Evolutionary conservation across 1,140 invertebrate species (phyloP).

Genomic region (Gonatopus flavifemur): DNA sequence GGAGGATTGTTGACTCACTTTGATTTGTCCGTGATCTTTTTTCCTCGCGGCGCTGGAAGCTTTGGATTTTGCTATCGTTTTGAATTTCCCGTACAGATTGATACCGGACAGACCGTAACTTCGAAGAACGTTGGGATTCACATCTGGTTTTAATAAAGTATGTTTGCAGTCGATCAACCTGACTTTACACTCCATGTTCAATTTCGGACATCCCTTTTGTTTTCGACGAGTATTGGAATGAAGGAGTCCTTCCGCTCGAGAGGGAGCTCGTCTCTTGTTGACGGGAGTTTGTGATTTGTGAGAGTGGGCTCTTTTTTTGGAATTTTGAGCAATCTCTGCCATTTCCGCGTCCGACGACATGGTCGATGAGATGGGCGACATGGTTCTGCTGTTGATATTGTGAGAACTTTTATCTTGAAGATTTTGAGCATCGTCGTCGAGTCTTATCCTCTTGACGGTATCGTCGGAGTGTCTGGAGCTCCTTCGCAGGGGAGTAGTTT

Average conservation of each 20-base stretch:
- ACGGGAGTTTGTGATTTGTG: not conserved
- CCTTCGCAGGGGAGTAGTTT: constrained; percentile 5
- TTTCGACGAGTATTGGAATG: not conserved
- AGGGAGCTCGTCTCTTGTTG: not conserved
- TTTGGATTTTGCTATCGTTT: too few species aligned
- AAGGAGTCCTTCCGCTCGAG: not conserved
- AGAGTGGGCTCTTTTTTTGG: not conserved
- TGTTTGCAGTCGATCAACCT: constrained; percentile 41
- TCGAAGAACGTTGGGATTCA: constrained; percentile 18
- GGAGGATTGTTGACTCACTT: too few species aligned
- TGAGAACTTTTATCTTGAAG: not conserved
- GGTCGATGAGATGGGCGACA: not conserved
- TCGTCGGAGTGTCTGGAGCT: constrained; percentile 23
- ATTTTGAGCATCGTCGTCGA: constrained; percentile 3
- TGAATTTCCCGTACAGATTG: constrained; percentile 11
- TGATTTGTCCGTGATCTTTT: too few species aligned
- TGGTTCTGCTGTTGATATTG: not conserved
- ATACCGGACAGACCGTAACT: constrained; percentile 33
- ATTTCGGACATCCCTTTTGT: constrained; percentile 5
- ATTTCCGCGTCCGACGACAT: too few species aligned
- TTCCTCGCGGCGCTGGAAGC: too few species aligned
- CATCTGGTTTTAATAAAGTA: constrained; percentile 28
- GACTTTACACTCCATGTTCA: constrained; percentile 40
- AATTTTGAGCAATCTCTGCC: not conserved
- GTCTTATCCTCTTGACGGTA: not conserved